phyloP scores from a whole-genome alignment of 2,113 vertebrate genomes.

The Chlamydotis undulata region DNA sequence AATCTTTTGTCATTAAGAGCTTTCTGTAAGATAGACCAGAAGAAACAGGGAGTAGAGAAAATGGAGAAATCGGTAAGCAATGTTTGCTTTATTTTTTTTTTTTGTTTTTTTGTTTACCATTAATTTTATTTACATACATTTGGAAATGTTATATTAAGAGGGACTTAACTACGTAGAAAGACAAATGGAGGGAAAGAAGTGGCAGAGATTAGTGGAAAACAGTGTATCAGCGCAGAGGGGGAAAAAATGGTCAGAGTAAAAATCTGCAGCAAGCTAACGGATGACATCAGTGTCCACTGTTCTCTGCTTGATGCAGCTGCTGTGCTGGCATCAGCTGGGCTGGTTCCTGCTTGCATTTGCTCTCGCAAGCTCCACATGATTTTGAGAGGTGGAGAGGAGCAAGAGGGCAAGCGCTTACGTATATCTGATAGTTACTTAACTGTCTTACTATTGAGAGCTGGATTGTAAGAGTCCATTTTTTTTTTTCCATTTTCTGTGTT shows the following conservation, averaged over 20 bases:
- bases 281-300: constrained; percentile 2
- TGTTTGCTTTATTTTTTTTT: neutral
- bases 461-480: neutral
- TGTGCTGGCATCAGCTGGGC: neutral
- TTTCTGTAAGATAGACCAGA: neutral
- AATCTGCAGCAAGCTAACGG: neutral
- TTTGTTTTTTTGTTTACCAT: neutral
- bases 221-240: neutral
- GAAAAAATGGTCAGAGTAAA: neutral
- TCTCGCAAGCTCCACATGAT: neutral
- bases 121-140: neutral
- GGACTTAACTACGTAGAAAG: neutral
- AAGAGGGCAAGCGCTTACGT: neutral
- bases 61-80: neutral
- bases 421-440: neutral
- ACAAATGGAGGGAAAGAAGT: neutral
- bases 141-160: neutral
- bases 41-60: neutral
- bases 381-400: neutral
- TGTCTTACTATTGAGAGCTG: neutral
- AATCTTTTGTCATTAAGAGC: neutral
- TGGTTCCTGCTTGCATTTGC: neutral
- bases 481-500: neutral
- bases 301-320: neutral
- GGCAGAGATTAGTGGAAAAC: neutral